These are phyloP conservation scores for Paramormyrops hopkinsi DNA, from an alignment of 2,797 vertebrate species.

Conservation along the genomic window DNA sequence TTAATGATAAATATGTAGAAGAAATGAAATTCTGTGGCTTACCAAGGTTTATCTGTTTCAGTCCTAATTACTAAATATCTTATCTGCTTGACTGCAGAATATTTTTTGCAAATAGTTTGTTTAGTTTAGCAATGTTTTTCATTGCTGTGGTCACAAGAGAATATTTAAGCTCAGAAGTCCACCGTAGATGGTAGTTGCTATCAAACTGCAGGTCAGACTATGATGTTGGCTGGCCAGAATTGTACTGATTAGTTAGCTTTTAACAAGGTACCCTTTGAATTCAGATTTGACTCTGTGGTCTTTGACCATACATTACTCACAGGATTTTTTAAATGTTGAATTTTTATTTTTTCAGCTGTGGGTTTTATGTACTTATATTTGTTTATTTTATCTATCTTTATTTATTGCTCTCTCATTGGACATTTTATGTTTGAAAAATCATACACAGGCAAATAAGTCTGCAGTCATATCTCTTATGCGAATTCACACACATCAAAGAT, in stretches of 20 bases:
- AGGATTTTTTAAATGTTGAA: neutral
- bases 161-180: neutral
- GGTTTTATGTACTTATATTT: neutral
- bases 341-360: neutral
- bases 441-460: neutral
- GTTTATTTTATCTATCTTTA: neutral
- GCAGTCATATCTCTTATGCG: neutral
- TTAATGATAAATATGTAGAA: neutral
- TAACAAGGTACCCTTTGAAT: neutral
- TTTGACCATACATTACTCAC: neutral
- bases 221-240: neutral
- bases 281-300: neutral
- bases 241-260: neutral
- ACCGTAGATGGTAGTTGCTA: neutral
- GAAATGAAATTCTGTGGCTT: neutral
- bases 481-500: neutral
- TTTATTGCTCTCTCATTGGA: neutral
- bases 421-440: neutral
- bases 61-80: neutral
- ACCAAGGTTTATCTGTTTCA: neutral
- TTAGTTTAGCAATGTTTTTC: constrained; percentile 33
- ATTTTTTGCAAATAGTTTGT: constrained; percentile 31
- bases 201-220: neutral
- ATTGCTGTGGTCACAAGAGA: neutral
- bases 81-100: neutral